phyloP scores from a whole-genome alignment of 2,113 vertebrate species.

The Girardinichthys multiradiatus region DNA sequence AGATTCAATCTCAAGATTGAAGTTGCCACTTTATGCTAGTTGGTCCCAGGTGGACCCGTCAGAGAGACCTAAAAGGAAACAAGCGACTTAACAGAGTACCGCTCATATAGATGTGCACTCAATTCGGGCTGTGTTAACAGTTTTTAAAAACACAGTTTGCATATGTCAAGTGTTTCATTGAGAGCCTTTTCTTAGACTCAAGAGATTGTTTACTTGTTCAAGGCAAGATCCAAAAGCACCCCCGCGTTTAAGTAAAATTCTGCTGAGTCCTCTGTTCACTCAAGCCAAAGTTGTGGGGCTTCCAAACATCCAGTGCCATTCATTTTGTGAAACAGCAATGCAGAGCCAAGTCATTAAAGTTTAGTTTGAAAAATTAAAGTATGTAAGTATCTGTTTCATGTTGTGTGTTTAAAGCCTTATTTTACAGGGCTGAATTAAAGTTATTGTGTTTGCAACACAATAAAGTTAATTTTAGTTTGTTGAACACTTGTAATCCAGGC shows the following conservation, averaged over 20 bases:
- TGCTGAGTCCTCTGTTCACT: no score
- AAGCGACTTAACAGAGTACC: constrained; percentile 29
- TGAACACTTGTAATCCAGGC: no score
- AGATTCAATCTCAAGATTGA: constrained; percentile 50
- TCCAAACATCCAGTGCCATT: no score
- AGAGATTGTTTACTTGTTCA: constrained; percentile 5
- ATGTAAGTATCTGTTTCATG: not conserved
- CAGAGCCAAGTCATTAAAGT: no score
- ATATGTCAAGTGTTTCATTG: constrained; percentile 16
- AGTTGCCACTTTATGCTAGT: constrained; percentile 35
- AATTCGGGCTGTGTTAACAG: constrained; percentile 26
- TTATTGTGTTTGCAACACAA: not conserved
- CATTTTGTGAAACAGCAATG: no score
- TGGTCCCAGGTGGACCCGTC: constrained; percentile 36
- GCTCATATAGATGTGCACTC: constrained; percentile 9
- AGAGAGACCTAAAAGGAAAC: constrained; percentile 9
- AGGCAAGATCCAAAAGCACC: no score
- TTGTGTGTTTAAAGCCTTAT: constrained; percentile 20
- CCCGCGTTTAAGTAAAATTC: no score
- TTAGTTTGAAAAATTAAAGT: not conserved
- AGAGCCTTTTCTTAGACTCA: constrained; percentile 6
- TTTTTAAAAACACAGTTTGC: not conserved
- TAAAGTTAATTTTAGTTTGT: no score
- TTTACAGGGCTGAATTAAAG: constrained; percentile 3
- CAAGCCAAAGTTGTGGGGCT: no score